Evolutionary conservation across 2,888 invertebrate genomes (phyloP), one percentile per base, ranked within the genome.

Genomic region (Caenorhabditis sp.): DNA sequence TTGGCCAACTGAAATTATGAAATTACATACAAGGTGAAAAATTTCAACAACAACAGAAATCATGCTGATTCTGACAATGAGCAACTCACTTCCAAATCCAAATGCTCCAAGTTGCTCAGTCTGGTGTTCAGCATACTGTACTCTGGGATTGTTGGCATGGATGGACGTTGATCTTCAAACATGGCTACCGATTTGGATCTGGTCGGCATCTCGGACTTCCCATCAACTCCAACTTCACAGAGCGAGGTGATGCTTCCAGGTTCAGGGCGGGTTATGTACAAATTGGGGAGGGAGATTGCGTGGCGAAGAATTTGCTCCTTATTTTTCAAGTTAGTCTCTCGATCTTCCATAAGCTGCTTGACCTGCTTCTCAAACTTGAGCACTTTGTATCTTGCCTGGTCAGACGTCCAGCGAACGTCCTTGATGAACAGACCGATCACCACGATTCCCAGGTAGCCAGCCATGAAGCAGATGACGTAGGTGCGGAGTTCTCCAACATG

Each of bases 331-430:
- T 53, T 55, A 11, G 26, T 40, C 18, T 67, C 61, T 24, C 64
- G 62, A 6, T 51, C 68, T 26, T 82, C 62, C 24, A 3, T 11
- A 5, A 56, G 6, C 15, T n/a, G 5, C 6, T 24, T 40, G 8
- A 64, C 24, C 28, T 58, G 47, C 56, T 44, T 62, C 20, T 56
- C 51, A 47, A 76, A 89, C 79, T 56, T 60, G 22, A 64, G 51
- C 11, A 72, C 24, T 72, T 90, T 89, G 79, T 81, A 89, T 18
- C 87, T 88, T 6, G 72, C 28, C 0, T 83, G 80, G 65, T 93
- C 89, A 13, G 94, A 94, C 2, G 94, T 94, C 96, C 96, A 96
- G 87, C 96, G 95, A 0, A 96, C 95, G 89, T 96, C 96, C 74
- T 95, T 93, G 95, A n/a, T n/a, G n/a, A n/a, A n/a, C n/a, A n/a